These are phyloP conservation scores for Phalera bucephala DNA, from an alignment of 2,888 invertebrate genomes.

Conservation along the genomic window DNA sequence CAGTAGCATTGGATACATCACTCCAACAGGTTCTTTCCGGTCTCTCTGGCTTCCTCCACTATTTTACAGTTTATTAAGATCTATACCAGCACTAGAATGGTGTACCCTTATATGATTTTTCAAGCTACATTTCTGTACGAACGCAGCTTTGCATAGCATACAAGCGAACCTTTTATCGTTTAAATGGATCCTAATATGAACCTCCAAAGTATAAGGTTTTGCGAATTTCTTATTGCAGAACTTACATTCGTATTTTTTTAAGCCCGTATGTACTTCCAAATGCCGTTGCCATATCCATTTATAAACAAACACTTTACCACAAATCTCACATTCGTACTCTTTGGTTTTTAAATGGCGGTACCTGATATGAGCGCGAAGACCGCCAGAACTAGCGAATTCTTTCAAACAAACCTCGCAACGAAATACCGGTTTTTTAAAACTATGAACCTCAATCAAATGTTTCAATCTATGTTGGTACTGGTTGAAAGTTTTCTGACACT, in stretches of 20 bases:
- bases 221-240: constrained; percentile 54
- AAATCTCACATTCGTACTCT: constrained; percentile 20
- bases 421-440: constrained; percentile 22
- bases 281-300: constrained; percentile 28
- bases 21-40: too few relatives aligned
- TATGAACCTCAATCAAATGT: constrained; percentile 21
- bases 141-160: constrained; percentile 36
- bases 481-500: constrained; percentile 18
- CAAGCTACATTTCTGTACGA: constrained; percentile 48
- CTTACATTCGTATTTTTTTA: constrained; percentile 59
- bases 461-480: constrained; percentile 22
- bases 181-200: constrained; percentile 44
- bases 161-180: constrained; percentile 43
- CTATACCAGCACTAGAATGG: constrained; percentile 6
- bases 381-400: constrained; percentile 21
- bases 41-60: too few relatives aligned
- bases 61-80: not conserved
- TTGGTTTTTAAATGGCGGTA: constrained; percentile 19
- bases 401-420: constrained; percentile 22
- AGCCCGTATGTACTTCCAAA: constrained; percentile 28
- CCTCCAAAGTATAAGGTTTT: constrained; percentile 34
- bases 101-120: constrained; percentile 38
- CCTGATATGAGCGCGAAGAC: constrained; percentile 17
- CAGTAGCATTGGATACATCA: too few relatives aligned
- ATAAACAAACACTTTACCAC: constrained; percentile 21